Evolutionary conservation across 2,113 vertebrate species (phyloP).

Genomic region (Microcebus griseorufus): DNA sequence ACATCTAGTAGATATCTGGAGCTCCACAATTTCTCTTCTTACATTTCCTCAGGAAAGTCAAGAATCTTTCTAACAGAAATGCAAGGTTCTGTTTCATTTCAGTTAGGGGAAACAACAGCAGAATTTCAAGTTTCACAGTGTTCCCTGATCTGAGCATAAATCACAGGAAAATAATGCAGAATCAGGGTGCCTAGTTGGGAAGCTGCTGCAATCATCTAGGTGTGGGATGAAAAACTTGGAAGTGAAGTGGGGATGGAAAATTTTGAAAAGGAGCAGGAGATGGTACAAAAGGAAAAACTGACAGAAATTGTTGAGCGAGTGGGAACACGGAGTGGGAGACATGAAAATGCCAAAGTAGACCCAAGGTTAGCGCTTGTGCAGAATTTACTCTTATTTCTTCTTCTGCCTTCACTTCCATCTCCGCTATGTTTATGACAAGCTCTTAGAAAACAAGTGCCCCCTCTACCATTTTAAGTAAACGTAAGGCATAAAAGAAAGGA

Average conservation of each 20-base stretch:
- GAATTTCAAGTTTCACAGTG: neutral
- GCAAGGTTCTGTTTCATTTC: neutral
- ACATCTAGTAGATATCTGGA: neutral
- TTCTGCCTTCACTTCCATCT: neutral
- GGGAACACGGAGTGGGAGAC: neutral
- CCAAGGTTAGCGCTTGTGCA: neutral
- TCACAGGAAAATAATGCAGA: neutral
- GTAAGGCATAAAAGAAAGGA: neutral
- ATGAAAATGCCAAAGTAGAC: neutral
- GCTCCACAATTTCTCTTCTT: neutral
- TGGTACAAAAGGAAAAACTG: neutral
- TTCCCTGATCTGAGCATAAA: neutral
- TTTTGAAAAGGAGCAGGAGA: neutral
- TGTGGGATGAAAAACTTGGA: neutral
- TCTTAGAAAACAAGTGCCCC: neutral
- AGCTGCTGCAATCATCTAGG: neutral
- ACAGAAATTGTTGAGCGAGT: neutral
- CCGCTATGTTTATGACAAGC: neutral
- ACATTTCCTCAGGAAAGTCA: neutral
- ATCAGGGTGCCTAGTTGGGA: neutral
- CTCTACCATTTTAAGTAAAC: neutral
- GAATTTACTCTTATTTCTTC: neutral
- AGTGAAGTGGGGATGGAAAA: neutral
- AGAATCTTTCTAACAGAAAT: slow-evolving; percentile 3
- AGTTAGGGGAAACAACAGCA: neutral